Percentiles rank a stretch among this genome's conserved stretches.
phyloP scores from a whole-genome alignment of 2,113 vertebrate species.

The Urocolius indicus region DNA sequence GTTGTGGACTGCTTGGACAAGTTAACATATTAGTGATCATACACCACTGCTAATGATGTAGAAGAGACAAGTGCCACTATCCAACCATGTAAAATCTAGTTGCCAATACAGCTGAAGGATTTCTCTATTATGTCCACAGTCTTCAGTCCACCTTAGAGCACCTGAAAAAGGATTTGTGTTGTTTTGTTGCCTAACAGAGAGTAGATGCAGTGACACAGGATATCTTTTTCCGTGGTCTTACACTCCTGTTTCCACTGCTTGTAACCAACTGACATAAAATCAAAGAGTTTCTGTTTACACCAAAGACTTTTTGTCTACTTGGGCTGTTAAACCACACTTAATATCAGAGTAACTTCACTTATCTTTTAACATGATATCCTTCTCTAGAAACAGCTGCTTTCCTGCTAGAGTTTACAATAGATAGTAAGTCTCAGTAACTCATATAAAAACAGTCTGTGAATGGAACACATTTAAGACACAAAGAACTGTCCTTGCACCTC shows the following conservation, averaged over 20 bases:
- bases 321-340: not conserved
- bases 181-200: not conserved
- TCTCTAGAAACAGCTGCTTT: not conserved
- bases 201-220: not conserved
- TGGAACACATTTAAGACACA: not conserved
- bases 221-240: not conserved
- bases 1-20: not conserved
- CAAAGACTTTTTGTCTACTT: constrained; percentile 6
- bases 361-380: not conserved
- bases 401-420: not conserved
- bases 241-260: not conserved
- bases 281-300: not conserved
- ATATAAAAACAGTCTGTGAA: not conserved
- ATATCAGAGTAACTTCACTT: not conserved
- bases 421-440: not conserved
- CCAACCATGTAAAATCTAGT: not conserved
- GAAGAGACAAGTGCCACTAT: not conserved
- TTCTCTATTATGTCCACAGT: not conserved
- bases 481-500: not conserved
- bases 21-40: not conserved
- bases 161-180: not conserved
- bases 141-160: not conserved
- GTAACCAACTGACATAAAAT: constrained; percentile 19
- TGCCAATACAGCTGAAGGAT: not conserved
- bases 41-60: not conserved